A percentile compares a stretch with the other conserved stretches of the same genome.
Evolutionary conservation across 2,113 vertebrate genomes (phyloP).

Genomic region (Podarcis raffonei): DNA sequence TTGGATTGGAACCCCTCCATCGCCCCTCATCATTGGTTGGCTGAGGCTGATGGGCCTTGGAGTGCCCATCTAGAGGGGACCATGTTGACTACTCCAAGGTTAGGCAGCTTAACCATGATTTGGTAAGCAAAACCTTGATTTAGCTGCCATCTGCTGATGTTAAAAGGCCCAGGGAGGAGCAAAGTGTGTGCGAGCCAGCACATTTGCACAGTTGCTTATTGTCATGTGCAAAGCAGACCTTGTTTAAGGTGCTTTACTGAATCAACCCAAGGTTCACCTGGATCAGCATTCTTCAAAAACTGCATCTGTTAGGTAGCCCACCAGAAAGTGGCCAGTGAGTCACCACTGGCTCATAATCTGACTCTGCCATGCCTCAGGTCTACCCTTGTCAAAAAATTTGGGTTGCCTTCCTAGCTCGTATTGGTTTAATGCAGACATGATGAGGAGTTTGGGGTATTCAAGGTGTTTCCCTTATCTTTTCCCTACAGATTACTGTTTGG

Average conservation of each 20-base stretch:
- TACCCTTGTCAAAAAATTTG: not conserved
- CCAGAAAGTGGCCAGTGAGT: not conserved
- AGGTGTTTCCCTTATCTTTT: not conserved
- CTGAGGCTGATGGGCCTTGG: too few species aligned
- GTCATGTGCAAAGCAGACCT: not conserved
- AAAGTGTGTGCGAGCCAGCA: too few species aligned
- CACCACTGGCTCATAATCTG: not conserved
- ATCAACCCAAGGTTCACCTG: not conserved
- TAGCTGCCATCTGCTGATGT: too few species aligned
- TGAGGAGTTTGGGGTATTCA: not conserved
- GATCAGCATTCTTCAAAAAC: not conserved
- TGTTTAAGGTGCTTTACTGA: not conserved
- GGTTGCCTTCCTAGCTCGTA: not conserved
- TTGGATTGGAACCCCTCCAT: too few species aligned
- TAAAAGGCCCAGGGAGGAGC: too few species aligned
- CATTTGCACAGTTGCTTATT: too few species aligned
- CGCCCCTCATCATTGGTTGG: too few species aligned
- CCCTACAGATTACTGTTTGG: conserved; percentile 87
- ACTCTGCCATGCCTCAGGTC: not conserved
- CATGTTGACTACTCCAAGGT: not conserved
- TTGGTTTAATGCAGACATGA: not conserved
- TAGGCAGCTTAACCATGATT: too few species aligned
- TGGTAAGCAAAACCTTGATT: too few species aligned
- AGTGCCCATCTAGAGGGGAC: too few species aligned
- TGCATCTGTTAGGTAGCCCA: not conserved